Evolutionary conservation across 2,113 vertebrate genomes (phyloP).

Genomic region (Pomatostomus ruficeps): DNA sequence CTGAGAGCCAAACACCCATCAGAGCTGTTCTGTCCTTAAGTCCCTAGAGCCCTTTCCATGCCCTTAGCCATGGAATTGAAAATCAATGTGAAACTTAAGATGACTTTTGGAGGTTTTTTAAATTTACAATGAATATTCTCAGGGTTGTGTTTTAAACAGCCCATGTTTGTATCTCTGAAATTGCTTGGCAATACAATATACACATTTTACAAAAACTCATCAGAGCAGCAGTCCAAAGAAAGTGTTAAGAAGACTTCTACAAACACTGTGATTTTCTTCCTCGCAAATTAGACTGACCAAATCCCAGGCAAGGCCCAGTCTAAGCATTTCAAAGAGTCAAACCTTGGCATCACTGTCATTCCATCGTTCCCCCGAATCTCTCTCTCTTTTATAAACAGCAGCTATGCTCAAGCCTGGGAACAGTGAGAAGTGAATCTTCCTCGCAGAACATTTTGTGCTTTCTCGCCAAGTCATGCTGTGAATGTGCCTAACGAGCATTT

Average conservation of each 20-base stretch:
- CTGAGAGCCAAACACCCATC: background rate
- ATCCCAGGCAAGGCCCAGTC: background rate
- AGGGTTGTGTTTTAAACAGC: background rate
- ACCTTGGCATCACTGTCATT: background rate
- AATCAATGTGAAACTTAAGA: background rate
- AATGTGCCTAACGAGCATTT: background rate
- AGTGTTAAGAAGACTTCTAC: background rate
- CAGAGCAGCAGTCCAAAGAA: background rate
- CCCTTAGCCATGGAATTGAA: background rate
- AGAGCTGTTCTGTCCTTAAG: background rate
- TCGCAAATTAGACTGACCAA: background rate
- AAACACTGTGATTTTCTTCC: background rate
- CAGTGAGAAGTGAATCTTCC: background rate
- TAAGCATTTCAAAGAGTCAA: background rate
- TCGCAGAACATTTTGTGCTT: background rate
- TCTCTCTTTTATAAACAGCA: background rate
- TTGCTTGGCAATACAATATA: background rate
- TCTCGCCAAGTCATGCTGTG: background rate
- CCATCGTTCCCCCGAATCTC: background rate
- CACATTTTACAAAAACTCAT: background rate
- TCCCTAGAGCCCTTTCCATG: background rate
- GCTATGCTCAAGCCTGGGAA: background rate
- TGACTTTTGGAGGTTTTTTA: background rate
- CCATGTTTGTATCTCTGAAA: accelerated
- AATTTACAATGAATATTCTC: background rate